Percentiles rank a stretch among this genome's conserved stretches.
Evolutionary conservation across 2,113 vertebrate species (phyloP).

Genomic region (Myanophis thanlyinensis): DNA sequence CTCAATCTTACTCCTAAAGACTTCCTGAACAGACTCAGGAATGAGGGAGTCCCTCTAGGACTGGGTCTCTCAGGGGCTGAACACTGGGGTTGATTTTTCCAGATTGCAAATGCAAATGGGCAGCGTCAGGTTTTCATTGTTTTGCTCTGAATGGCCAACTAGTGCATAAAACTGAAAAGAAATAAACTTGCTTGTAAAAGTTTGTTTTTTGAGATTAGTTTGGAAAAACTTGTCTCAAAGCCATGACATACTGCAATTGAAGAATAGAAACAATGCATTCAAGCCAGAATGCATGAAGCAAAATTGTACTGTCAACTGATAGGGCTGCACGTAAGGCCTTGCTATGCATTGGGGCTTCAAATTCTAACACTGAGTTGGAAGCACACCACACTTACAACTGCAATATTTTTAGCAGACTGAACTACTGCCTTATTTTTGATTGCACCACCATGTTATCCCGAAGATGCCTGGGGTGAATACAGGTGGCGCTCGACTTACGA

Average conservation of each 20-base stretch:
- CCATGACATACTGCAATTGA: background rate
- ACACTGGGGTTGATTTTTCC: conserved; percentile 40
- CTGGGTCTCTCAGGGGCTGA: conserved; percentile 9
- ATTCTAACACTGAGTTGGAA: background rate
- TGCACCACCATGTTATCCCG: background rate
- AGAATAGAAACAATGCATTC: background rate
- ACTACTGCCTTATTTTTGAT: background rate
- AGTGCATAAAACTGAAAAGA: conserved; percentile 17
- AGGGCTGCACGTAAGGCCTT: background rate
- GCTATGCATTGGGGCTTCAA: background rate
- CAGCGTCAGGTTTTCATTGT: conserved; percentile 33
- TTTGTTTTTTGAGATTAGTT: no score
- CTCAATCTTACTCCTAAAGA: background rate
- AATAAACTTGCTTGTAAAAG: background rate
- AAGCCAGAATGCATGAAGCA: background rate
- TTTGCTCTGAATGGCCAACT: conserved; percentile 20
- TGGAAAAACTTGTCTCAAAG: background rate
- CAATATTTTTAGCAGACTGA: background rate
- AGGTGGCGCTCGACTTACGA: background rate
- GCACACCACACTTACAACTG: background rate
- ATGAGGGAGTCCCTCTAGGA: background rate
- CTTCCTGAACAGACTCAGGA: background rate
- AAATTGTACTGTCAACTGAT: background rate
- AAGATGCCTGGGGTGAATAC: background rate
- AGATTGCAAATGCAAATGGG: conserved; percentile 50